Evolutionary conservation across 37 sponge, comb jelly and placozoan genomes (phyloP), one percentile per base, ranked within the genome.

Genomic region (Cliona cf. orientalis): DNA sequence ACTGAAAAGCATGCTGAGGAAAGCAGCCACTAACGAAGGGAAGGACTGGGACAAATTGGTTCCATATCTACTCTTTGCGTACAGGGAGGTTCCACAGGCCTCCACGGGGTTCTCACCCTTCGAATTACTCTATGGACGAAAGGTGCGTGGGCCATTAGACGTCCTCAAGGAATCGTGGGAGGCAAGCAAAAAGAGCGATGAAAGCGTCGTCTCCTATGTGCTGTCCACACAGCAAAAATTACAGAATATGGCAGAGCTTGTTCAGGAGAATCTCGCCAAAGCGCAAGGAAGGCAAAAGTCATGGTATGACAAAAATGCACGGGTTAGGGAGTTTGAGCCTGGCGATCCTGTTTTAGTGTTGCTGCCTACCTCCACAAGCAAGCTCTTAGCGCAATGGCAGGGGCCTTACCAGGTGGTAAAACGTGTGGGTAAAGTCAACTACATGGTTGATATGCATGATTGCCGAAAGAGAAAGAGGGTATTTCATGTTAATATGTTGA

Each of bases 51-150:
- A 88, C 46, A 36, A 46, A 35, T 26, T 76, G 23, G 42, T 88
- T 5, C 83, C 83, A 21, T 75, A 69, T 39, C 44, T 88, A 3
- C 68, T 88, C 7, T 88, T 88, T 82, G 89, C 89, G 7, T 81
- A 75, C 36, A n/a, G 82, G 28, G 88, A 87, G 42, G 81, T 80
- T 5, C 83, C 83, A 35, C 89, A 88, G 33, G 80, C 74, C 25
- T 69, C 80, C 5, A 17, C 72, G 9, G 89, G 89, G 0, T 82
- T 88, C 28, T 58, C 71, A 14, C 89, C 89, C 26, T 89, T 89
- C 43, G 90, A 89, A 70, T 44, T 89, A 36, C 43, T 89, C 39
- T 89, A 74, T 82, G 83, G 83, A 6, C 59, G 78, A 2, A 41
- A 22, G 3, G 83, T 81, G 23, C 70, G 83, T 3, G 90, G 90